These are phyloP conservation scores for Xestobium rufovillosum DNA, from an alignment of 2,888 invertebrate species.

Conservation along the genomic window DNA sequence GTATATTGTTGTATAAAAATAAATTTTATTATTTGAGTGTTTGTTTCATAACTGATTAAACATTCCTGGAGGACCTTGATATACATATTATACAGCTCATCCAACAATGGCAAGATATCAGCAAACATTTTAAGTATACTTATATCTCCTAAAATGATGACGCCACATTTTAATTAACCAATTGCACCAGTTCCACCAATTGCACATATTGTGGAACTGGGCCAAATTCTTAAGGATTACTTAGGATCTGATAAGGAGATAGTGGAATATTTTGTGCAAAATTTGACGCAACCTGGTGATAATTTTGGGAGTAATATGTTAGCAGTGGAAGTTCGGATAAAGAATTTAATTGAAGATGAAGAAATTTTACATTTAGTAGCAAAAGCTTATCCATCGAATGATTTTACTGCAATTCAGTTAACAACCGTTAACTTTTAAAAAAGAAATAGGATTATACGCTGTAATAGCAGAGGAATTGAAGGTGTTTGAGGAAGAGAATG, in stretches of 20 bases:
- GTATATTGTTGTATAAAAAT: too few species aligned
- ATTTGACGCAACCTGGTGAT: slow-evolving; percentile 46
- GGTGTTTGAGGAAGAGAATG: slow-evolving; percentile 3
- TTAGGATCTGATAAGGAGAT: neutral
- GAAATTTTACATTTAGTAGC: slow-evolving; percentile 18
- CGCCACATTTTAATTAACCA: too few species aligned
- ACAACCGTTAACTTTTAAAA: neutral
- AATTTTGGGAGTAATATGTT: slow-evolving; percentile 53
- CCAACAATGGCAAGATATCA: too few species aligned
- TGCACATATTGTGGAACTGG: neutral
- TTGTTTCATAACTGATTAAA: too few species aligned
- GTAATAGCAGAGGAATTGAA: neutral
- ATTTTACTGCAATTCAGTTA: neutral
- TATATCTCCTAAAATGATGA: too few species aligned
- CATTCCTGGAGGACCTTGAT: too few species aligned
- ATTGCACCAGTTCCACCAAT: too few species aligned
- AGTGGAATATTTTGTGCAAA: slow-evolving; percentile 17
- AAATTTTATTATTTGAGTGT: too few species aligned
- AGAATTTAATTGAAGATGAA: slow-evolving; percentile 12
- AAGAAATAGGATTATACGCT: neutral
- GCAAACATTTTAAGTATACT: too few species aligned
- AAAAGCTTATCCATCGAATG: slow-evolving; percentile 20
- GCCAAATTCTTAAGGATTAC: slow-evolving; percentile 3
- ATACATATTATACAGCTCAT: too few species aligned
- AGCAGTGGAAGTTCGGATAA: slow-evolving; percentile 31